Evolutionary conservation across 2,888 invertebrate species (phyloP).

Genomic region (Tipula vernalis): DNA sequence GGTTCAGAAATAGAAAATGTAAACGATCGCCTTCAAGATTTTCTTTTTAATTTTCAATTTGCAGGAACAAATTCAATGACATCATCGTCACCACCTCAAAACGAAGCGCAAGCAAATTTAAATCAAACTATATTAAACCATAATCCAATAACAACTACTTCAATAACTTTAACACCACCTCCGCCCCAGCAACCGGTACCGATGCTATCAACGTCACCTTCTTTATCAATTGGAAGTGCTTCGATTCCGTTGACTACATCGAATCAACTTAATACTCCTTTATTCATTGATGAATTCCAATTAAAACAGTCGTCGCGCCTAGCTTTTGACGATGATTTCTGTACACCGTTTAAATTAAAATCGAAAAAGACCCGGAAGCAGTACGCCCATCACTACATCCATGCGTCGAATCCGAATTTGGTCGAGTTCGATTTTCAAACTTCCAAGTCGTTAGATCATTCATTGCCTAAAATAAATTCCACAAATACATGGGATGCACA

Average conservation of each 20-base stretch:
- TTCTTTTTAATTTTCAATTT: not conserved
- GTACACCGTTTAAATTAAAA: not conserved
- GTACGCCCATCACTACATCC: slow-evolving; percentile 47
- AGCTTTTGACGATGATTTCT: not conserved
- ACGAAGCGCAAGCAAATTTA: not conserved
- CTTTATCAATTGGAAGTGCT: not conserved
- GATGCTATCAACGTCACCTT: slow-evolving; percentile 11
- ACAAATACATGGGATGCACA: slow-evolving; percentile 35
- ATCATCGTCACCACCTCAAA: not conserved
- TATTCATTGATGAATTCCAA: not conserved
- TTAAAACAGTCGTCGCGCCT: not conserved
- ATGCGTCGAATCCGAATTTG: slow-evolving; percentile 59
- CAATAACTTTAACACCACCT: slow-evolving; percentile 5
- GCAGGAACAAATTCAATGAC: slow-evolving; percentile 25
- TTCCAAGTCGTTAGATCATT: slow-evolving; percentile 29
- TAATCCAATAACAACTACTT: slow-evolving; percentile 13
- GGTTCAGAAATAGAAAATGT: not conserved
- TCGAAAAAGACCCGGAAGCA: slow-evolving; percentile 34
- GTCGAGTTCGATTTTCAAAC: slow-evolving; percentile 44
- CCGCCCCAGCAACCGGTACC: not conserved
- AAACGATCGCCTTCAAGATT: not conserved
- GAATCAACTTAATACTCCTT: not conserved
- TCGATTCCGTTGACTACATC: not conserved
- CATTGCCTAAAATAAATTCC: slow-evolving; percentile 33
- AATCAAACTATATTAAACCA: not conserved